Percentiles rank a stretch among this genome's conserved stretches.
Conservation (phyloP, 2,113 vertebrate species). For the Phocoena sinus region DNA sequence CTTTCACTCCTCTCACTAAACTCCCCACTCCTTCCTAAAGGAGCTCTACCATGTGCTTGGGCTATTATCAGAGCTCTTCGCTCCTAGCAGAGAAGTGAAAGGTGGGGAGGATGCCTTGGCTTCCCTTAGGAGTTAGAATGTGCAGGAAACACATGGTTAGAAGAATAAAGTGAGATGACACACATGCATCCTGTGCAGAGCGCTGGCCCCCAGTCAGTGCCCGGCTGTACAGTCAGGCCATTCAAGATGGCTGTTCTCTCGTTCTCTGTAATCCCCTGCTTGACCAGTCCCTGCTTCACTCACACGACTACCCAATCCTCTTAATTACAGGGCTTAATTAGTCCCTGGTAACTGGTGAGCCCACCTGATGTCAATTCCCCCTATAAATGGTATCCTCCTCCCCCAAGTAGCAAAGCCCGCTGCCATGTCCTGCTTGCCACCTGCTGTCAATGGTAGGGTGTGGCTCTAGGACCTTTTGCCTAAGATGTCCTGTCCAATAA, state of each 20-base stretch:
- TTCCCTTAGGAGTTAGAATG: neutral
- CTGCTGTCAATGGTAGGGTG: neutral
- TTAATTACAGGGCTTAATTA: neutral
- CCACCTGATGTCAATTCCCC: neutral
- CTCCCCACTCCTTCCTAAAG: neutral
- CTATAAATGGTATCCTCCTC: neutral
- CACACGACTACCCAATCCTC: neutral
- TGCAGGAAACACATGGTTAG: neutral
- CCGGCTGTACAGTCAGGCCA: neutral
- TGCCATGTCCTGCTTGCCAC: neutral
- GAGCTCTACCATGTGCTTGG: neutral
- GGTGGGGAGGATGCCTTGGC: neutral
- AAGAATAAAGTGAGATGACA: neutral
- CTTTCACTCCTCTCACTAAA: neutral
- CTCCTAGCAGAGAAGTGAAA: neutral
- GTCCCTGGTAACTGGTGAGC: neutral
- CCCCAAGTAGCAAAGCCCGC: accelerated
- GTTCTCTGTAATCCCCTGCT: neutral
- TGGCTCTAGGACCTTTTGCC: accelerated
- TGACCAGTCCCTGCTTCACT: neutral
- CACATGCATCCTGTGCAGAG: neutral
- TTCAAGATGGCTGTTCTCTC: neutral
- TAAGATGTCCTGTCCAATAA: neutral
- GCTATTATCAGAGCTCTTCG: neutral
- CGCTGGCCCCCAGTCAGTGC: neutral